Base-by-base conservation (phyloP, 2,888 invertebrate species). In the Creontiades dilutus region DNA sequence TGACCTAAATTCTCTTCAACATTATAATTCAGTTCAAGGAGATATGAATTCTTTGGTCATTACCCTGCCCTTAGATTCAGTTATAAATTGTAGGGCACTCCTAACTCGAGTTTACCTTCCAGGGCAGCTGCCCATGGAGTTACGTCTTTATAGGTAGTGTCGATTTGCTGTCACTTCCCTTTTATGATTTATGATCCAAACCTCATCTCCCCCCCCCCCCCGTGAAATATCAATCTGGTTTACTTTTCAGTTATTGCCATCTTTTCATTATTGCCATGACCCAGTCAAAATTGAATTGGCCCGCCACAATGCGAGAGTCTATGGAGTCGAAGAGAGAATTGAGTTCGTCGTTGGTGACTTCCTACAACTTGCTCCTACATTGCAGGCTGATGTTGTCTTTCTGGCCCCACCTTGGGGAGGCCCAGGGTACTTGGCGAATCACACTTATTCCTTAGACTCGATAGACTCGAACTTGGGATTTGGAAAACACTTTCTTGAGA, bases 321-420 rank as follows among this genome's bases (percentile, higher is more conserved):
- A 99, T 93, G 98, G 98, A 0, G 99, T 95, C 9, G 94, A 94
- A 0, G 96, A 98, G 92, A 95, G 96, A 91, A 98, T 99, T 91
- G 96, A 99, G 93, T 99, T 99, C 93, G 96, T 99, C 61, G 95
- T 97, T 80, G 99, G 98, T 0, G 98, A 99, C 94, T 99, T 97
- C 94, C 95, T 98, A 92, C 93, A 95, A 90, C 93, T 97, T 61
- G 96, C 96, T 0, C 94, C 94, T 0, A 93, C 92, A 0, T 93
- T 97, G 23, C 94, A 94, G 82, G 98, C 96, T 0, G 98, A 99
- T 93, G 96, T 96, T 90, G 97, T 99, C 2, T 99, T 99, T 93
- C 94, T 99, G 23, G 98, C 98, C 93, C 99, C 99, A 0, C 99
- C 99, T 0, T 99, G 99, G 99, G 99, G 99, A n/a, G 99, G 99